phyloP scores from a whole-genome alignment of 2,113 vertebrate species.

The Chloroceryle aenea region DNA sequence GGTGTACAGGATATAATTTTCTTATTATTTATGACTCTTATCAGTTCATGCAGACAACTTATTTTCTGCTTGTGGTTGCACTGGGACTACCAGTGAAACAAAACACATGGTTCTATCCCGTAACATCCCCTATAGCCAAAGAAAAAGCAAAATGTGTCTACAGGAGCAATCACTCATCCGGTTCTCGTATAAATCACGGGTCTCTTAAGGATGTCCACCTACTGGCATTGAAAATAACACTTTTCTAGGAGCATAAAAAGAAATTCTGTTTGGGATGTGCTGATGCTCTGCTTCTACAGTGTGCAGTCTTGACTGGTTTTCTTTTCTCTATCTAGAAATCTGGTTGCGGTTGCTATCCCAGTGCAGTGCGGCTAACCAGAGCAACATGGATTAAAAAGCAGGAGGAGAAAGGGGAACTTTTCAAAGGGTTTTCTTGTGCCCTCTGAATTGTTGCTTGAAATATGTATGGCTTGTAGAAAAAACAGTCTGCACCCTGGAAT shows the following conservation, averaged over 20 bases:
- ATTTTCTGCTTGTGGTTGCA: neutral
- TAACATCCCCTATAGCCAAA: neutral
- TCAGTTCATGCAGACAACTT: neutral
- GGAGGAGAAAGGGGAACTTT: neutral
- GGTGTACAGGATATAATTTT: neutral
- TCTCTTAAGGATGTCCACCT: neutral
- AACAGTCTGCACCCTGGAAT: fast-evolving
- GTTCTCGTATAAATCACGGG: neutral
- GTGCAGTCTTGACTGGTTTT: neutral
- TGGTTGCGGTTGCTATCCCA: neutral
- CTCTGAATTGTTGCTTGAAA: neutral
- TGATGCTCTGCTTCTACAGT: neutral
- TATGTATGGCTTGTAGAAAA: neutral
- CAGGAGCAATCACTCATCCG: neutral
- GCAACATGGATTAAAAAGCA: neutral
- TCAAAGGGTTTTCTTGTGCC: neutral
- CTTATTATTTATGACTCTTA: neutral
- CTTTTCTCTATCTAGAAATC: neutral
- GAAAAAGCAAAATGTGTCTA: neutral
- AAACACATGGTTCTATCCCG: neutral
- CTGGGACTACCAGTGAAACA: neutral
- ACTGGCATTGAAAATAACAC: neutral
- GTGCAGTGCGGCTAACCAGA: neutral
- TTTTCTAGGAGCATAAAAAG: neutral
- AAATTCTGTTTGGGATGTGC: neutral